A percentile compares a stretch with the other conserved stretches of the same genome.
These are phyloP conservation scores for Brachymystax lenok DNA, from an alignment of 2,797 vertebrate species.

Conservation along the genomic window DNA sequence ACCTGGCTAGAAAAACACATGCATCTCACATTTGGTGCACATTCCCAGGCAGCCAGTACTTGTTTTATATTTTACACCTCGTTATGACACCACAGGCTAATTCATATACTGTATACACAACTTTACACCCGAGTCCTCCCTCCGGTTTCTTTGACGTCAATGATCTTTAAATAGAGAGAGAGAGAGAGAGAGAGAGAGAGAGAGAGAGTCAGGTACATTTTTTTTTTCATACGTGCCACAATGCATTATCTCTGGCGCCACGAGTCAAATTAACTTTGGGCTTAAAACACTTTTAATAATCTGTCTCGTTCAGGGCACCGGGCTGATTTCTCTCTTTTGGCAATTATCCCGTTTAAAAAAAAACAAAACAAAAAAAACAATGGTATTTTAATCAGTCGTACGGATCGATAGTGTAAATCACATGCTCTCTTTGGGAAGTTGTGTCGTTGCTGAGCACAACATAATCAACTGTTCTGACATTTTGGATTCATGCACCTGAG, in stretches of 20 bases:
- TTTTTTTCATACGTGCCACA: constrained; percentile 61
- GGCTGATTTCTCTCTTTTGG: constrained; percentile 61
- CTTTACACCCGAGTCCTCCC: constrained; percentile 34
- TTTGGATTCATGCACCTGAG: constrained; percentile 49
- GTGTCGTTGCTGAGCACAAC: constrained; percentile 61
- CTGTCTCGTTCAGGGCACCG: constrained; percentile 58
- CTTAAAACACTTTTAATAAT: constrained; percentile 67
- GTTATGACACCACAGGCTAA: constrained; percentile 40
- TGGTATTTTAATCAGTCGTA: constrained; percentile 71
- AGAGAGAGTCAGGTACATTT: constrained; percentile 53
- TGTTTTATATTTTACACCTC: constrained; percentile 51
- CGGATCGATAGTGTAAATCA: constrained; percentile 73
- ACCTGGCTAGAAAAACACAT: constrained; percentile 47
- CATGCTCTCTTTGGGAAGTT: constrained; percentile 50
- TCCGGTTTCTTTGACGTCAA: constrained; percentile 18
- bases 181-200: constrained; percentile 36
- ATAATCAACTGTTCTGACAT: constrained; percentile 55
- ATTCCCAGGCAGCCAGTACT: constrained; percentile 7
- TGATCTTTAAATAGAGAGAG: constrained; percentile 65
- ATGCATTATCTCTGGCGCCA: constrained; percentile 66
- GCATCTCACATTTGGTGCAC: constrained; percentile 38
- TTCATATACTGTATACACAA: constrained; percentile 31
- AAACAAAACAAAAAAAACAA: too few species aligned
- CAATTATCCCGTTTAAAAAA: constrained; percentile 78
- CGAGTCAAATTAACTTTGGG: constrained; percentile 68